phyloP scores from a whole-genome alignment of 2,113 vertebrate genomes.

The Spea multiplicata region DNA sequence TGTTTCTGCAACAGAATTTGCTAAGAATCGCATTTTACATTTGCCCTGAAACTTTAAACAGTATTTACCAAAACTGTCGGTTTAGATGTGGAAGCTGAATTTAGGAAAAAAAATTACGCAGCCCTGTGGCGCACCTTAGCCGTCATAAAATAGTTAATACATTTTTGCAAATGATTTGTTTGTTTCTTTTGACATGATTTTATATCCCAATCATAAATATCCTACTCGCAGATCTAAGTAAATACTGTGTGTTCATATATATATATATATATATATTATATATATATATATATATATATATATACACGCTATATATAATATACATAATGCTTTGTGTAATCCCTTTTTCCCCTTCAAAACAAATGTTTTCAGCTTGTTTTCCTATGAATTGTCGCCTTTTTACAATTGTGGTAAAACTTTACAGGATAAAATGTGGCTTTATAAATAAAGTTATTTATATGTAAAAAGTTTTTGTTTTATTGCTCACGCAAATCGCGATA shows the following conservation, averaged over 20 bases:
- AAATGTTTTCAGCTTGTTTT: conserved; percentile 69
- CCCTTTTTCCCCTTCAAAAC: conserved; percentile 56
- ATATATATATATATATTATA: conserved; percentile 68
- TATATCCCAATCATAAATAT: conserved; percentile 15
- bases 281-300: conserved; percentile 54
- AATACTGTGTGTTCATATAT: not conserved
- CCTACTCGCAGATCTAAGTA: conserved; percentile 12
- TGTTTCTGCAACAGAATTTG: not conserved
- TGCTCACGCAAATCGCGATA: no score
- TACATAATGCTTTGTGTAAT: conserved; percentile 76
- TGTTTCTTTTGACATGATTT: conserved; percentile 25
- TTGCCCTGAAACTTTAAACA: conserved; percentile 64
- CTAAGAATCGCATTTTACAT: conserved; percentile 28
- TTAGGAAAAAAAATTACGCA: not conserved
- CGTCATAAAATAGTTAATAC: not conserved
- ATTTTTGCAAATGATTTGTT: not conserved
- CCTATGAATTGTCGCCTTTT: conserved; percentile 80
- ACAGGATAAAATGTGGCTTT: conserved; percentile 83
- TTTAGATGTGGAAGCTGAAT: not conserved
- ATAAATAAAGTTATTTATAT: conserved; percentile 86
- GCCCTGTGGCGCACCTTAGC: not conserved
- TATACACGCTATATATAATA: conserved; percentile 75
- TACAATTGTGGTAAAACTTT: conserved; percentile 88
- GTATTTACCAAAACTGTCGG: conserved; percentile 1
- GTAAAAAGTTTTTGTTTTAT: conserved; percentile 56